Conservation (phyloP, 2,888 invertebrate genomes). For the Lycocerus yunnanus region DNA sequence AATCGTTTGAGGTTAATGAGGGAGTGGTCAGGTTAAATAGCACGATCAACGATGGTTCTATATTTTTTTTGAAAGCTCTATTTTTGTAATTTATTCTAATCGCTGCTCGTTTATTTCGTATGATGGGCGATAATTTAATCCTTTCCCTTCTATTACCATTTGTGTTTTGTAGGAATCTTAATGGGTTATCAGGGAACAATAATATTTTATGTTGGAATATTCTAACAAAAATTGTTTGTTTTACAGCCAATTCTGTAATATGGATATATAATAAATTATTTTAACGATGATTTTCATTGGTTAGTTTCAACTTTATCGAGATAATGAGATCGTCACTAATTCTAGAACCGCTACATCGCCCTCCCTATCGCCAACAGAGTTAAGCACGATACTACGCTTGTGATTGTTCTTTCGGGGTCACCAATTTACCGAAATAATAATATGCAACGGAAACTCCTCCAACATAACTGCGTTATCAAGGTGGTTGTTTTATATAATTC, state of each 20-base stretch:
- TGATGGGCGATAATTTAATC: not conserved
- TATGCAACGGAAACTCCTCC: no score
- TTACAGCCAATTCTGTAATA: not conserved
- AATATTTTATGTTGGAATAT: not conserved
- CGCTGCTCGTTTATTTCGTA: not conserved
- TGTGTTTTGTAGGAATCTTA: not conserved
- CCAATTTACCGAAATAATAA: no score
- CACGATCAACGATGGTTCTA: not conserved
- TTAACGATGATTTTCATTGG: no score
- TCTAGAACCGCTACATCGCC: no score
- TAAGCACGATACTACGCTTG: no score
- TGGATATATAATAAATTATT: no score
- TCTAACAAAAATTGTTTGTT: not conserved
- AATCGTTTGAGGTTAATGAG: not conserved
- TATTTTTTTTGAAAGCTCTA: not conserved
- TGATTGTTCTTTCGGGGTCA: no score
- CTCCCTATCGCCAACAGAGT: no score
- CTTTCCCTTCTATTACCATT: not conserved
- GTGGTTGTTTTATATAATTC: no score
- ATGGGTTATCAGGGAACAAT: not conserved
- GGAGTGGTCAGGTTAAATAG: not conserved
- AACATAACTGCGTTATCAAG: no score
- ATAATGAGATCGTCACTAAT: no score
- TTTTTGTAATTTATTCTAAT: not conserved
- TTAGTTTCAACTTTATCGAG: no score